Evolutionary conservation across 2,888 invertebrate species (phyloP).

Genomic region (Tineola bisselliella): DNA sequence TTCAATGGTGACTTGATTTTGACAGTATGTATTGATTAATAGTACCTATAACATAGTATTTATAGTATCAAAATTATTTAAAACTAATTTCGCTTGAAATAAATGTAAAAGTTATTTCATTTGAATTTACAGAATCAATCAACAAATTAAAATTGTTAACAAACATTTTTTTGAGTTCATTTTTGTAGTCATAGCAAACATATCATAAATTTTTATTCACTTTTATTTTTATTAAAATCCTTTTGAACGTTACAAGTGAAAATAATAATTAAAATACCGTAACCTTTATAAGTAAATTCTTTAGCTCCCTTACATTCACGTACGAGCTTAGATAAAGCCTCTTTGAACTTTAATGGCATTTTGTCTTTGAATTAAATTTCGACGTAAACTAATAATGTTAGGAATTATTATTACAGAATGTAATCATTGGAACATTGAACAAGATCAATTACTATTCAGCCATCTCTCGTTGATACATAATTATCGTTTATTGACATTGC

Average conservation of each 20-base stretch:
- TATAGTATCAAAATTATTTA: no score
- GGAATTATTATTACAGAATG: not conserved
- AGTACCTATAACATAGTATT: no score
- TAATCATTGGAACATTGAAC: not conserved
- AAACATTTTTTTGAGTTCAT: no score
- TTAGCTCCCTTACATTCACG: not conserved
- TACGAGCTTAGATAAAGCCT: not conserved
- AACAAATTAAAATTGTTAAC: no score
- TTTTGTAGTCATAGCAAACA: no score
- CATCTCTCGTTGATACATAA: not conserved
- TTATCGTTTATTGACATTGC: not conserved
- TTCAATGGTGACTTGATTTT: no score
- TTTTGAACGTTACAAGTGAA: not conserved
- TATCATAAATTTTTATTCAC: not conserved
- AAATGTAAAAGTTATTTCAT: no score
- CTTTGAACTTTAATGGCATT: slow-evolving; percentile 6
- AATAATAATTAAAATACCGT: slow-evolving; percentile 5
- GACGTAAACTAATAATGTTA: not conserved
- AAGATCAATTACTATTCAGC: not conserved
- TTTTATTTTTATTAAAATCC: not conserved
- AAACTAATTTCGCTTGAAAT: no score
- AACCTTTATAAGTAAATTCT: slow-evolving; percentile 3
- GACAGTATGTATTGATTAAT: no score
- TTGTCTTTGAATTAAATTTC: slow-evolving; percentile 6
- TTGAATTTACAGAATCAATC: no score